A percentile compares a stretch with the other conserved stretches of the same genome.
phyloP scores from a whole-genome alignment of 2,888 invertebrate genomes.

The Autographa gamma region DNA sequence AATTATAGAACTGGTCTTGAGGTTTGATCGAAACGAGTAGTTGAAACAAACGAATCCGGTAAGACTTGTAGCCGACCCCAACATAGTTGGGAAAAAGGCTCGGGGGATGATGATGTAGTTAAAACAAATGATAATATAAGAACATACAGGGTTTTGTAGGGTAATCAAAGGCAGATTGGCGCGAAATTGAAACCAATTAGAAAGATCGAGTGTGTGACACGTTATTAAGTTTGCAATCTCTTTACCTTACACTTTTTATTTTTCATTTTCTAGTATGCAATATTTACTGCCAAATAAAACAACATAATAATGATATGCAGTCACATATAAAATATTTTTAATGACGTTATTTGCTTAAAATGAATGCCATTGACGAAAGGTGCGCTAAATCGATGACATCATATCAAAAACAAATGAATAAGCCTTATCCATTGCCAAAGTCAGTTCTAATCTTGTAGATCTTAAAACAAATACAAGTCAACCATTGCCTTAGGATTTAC shows the following conservation, averaged over 20 bases:
- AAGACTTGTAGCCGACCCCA: no score
- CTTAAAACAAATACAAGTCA: slow-evolving; percentile 14
- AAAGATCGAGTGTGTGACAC: neutral
- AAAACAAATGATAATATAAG: no score
- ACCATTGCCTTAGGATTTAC: slow-evolving; percentile 9
- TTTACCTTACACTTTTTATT: no score
- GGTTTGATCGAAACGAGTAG: no score
- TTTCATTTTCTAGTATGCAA: no score
- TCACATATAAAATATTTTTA: no score
- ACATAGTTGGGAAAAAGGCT: no score
- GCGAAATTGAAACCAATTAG: neutral
- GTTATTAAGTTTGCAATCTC: neutral
- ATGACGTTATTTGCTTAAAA: neutral
- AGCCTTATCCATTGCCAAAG: neutral
- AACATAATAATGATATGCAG: no score
- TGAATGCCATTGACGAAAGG: neutral
- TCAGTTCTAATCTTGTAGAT: slow-evolving; percentile 2
- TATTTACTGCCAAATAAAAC: no score
- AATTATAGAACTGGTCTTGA: no score
- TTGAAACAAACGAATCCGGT: no score
- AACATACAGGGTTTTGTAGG: neutral
- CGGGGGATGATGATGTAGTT: no score
- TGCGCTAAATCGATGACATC: neutral
- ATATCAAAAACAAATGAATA: slow-evolving; percentile 1
- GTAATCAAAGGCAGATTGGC: neutral